These are phyloP conservation scores for Phalacrocorax carbo DNA, from an alignment of 2,113 vertebrate genomes.

Conservation along the genomic window DNA sequence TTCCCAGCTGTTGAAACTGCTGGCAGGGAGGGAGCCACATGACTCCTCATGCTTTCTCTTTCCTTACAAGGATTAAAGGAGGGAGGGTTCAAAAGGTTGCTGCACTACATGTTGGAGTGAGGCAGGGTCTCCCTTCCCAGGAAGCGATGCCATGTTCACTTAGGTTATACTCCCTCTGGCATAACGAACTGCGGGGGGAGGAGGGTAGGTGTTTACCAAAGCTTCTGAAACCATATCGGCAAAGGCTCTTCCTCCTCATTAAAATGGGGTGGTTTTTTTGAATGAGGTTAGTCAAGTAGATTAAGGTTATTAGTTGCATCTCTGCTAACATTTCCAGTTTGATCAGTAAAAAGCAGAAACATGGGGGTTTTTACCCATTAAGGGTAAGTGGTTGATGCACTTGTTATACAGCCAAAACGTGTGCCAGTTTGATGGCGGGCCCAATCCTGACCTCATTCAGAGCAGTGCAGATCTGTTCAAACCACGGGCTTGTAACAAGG, in stretches of 20 bases:
- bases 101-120: conserved; percentile 40
- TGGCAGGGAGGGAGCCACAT: conserved; percentile 67
- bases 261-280: neutral
- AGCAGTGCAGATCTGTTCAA: neutral
- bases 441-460: neutral
- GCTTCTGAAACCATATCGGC: neutral
- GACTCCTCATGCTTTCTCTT: conserved; percentile 71
- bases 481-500: neutral
- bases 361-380: rapidly evolving
- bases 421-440: neutral
- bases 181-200: neutral
- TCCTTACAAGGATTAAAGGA: conserved; percentile 70
- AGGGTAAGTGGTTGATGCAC: neutral
- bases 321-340: neutral
- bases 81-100: conserved; percentile 76
- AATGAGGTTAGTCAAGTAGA: conserved; percentile 15
- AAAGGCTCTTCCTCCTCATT: conserved; percentile 40
- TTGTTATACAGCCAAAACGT: neutral
- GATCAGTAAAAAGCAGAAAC: neutral
- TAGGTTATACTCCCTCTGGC: conserved; percentile 55
- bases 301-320: neutral
- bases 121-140: conserved; percentile 61
- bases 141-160: conserved; percentile 65
- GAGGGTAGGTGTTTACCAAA: neutral
- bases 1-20: conserved; percentile 77